Conservation (phyloP, 2,113 vertebrate genomes). For the Neomonachus schauinslandi region DNA sequence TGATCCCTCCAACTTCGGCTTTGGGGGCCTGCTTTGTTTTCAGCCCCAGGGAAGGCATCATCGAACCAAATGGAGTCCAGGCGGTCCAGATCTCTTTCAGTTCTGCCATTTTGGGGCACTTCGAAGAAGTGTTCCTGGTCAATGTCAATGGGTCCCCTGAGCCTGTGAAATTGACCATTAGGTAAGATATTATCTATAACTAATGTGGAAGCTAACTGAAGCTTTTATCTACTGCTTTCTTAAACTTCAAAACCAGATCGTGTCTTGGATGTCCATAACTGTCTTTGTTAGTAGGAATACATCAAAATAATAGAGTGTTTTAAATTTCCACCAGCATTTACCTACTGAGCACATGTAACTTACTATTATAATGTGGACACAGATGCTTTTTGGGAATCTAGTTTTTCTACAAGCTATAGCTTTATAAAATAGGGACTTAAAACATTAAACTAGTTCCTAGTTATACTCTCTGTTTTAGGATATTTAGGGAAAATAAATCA, state of each 20-base stretch:
- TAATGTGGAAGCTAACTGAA: neutral
- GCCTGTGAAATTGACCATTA: conserved; percentile 87
- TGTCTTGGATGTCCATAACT: neutral
- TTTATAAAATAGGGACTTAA: conserved; percentile 31
- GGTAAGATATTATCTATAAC: conserved; percentile 81
- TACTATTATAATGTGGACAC: neutral
- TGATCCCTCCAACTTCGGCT: conserved; percentile 83
- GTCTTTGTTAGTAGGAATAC: neutral
- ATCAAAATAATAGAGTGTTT: neutral
- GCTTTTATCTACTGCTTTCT: conserved; percentile 5
- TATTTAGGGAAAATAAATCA: conserved; percentile 25
- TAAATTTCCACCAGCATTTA: neutral
- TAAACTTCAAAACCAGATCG: neutral
- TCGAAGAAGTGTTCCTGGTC: conserved; percentile 90
- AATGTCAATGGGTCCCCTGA: conserved; percentile 84
- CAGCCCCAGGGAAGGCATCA: conserved; percentile 87
- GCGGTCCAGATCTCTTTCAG: conserved; percentile 88
- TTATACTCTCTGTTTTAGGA: neutral
- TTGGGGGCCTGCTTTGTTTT: conserved; percentile 90
- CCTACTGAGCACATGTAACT: neutral
- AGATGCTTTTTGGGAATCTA: neutral
- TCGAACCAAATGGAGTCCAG: conserved; percentile 85
- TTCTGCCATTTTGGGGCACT: conserved; percentile 86
- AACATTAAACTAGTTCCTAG: neutral
- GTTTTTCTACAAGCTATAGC: neutral